Base-by-base conservation (phyloP, 2,113 vertebrate species). In the Limnothrissa miodon region DNA sequence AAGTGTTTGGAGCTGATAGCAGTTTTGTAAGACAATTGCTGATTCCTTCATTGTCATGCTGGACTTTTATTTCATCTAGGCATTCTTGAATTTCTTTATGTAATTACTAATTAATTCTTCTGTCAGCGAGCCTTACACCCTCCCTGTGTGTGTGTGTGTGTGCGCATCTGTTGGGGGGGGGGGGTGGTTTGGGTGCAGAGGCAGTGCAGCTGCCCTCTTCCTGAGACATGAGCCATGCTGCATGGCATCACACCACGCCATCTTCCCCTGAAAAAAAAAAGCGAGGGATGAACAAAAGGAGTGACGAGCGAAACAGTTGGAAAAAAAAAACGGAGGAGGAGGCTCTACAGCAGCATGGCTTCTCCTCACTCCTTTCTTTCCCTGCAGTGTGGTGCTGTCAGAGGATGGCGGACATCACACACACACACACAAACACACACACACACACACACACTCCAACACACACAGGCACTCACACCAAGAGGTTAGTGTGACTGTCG, bases 361-460 rank as follows among this genome's bases (percentile, higher is more conserved):
- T 25, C 29, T 25, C 59, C 59, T 66, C 59, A 15, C n/a, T 33
- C 29, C 59, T 33, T 15, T 66, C 59, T 33, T 15, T 66, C 59
- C 25, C 59, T 66, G 59, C 59, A 66, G 59, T 66, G 59, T 66
- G 59, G 59, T 3, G 25, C 59, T 66, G 59, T 66, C 59, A 33
- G 59, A 13, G 59, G 59, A 29, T 5, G 59, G 59, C n/a, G 59
- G 59, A 13, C 29, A 15, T 25, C 25, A 4, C 59, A 59, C 56
- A 59, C 23, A 25, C 56, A n/a, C 56, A n/a, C 56, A n/a, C 56
- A 59, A 48, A 59, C 48, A 81, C 80, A 59, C 48, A 59, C 39
- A 81, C 10, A 1, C 80, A 39, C 19, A 33, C 80, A 39, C 33
- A 59, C 10, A 1, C 80, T 23, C 19, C 15, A 48, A 39, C 33